Evolutionary conservation across 23 tunicate genomes (phyloP).

Genomic region (Styela plicata): DNA sequence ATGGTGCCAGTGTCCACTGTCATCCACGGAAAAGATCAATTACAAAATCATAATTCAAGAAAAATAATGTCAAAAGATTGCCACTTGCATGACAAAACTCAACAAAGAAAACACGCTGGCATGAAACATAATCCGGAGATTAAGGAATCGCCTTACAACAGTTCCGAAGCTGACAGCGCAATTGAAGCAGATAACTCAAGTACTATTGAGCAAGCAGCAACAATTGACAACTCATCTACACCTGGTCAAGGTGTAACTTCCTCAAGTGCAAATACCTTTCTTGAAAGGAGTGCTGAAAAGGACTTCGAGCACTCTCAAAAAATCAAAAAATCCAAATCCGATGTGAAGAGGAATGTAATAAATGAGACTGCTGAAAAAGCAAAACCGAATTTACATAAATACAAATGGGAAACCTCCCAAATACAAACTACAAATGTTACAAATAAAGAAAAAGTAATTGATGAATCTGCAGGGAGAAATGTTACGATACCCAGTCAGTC

Average conservation of each 20-base stretch:
- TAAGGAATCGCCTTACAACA: neutral
- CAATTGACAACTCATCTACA: conserved; percentile 6
- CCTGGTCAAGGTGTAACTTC: conserved; percentile 35
- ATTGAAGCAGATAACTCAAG: neutral
- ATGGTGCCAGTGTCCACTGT: neutral
- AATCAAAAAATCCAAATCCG: neutral
- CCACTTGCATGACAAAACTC: neutral
- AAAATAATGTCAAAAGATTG: neutral
- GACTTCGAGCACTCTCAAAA: neutral
- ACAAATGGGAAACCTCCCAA: neutral
- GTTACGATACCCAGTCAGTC: neutral
- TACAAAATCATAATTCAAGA: neutral
- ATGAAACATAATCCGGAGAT: neutral
- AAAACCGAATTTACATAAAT: neutral
- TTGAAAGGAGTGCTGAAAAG: neutral
- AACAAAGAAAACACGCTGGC: neutral
- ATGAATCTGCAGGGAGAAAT: neutral
- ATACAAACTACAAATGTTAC: neutral
- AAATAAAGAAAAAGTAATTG: neutral
- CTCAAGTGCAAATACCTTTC: neutral
- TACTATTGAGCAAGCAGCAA: neutral
- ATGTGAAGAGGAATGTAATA: neutral
- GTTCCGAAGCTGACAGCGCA: neutral
- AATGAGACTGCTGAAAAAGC: neutral
- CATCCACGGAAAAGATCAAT: neutral